Evolutionary conservation across 2,797 vertebrate genomes (phyloP).

Genomic region (Lepilemur ruficaudatus): DNA sequence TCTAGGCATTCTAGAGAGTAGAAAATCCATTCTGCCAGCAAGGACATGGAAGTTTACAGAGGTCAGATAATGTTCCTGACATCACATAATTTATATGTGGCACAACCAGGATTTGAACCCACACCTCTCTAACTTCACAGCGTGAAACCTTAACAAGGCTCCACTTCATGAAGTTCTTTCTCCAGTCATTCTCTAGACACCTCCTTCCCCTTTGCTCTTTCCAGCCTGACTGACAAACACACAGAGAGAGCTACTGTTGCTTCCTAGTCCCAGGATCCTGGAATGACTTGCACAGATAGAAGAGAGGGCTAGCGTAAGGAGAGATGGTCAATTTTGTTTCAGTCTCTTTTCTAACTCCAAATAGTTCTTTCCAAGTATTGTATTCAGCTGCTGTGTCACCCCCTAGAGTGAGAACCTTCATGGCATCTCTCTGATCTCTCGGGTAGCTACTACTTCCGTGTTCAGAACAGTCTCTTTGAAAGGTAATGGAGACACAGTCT

Average conservation of each 20-base stretch:
- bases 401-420: background rate
- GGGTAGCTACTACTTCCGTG: background rate
- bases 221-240: background rate
- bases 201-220: background rate
- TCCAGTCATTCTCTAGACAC: background rate
- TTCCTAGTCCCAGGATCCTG: background rate
- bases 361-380: background rate
- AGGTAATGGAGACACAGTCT: slow-evolving; percentile 26
- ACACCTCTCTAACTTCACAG: background rate
- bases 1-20: background rate
- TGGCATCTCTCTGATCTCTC: background rate
- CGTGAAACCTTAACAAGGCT: background rate
- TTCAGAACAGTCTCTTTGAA: slow-evolving; percentile 11
- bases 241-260: background rate
- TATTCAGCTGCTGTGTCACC: background rate
- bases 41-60: background rate
- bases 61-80: background rate
- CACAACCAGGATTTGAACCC: background rate
- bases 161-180: background rate
- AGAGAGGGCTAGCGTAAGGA: background rate
- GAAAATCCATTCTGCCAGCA: background rate
- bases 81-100: background rate
- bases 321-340: background rate
- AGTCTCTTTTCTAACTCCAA: background rate
- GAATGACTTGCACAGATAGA: background rate